Evolutionary conservation across 2,797 vertebrate species (phyloP).

Genomic region (Coregonus sp.): DNA sequence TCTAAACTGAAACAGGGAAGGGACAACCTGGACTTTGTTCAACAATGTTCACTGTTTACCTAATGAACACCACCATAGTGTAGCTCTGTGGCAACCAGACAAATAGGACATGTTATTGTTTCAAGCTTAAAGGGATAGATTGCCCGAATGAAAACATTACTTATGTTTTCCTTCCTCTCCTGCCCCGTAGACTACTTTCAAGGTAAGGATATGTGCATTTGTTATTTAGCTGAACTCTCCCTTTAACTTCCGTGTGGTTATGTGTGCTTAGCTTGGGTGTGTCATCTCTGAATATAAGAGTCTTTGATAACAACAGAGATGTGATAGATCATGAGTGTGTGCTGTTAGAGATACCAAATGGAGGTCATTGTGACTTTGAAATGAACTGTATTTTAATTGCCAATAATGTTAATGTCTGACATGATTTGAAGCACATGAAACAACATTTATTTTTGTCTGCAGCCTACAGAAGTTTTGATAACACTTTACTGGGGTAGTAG

Average conservation of each 20-base stretch:
- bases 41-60: too few species aligned
- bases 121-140: not conserved
- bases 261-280: not conserved
- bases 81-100: not conserved
- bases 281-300: not conserved
- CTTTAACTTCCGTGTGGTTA: not conserved
- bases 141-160: not conserved
- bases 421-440: too few species aligned
- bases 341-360: not conserved
- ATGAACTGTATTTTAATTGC: too few species aligned
- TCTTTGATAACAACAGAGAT: not conserved
- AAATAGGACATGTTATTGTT: not conserved
- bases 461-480: too few species aligned
- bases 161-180: not conserved
- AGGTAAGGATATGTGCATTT: conserved; percentile 13
- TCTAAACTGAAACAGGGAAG: too few species aligned
- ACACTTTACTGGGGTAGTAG: too few species aligned
- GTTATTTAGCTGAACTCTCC: not conserved
- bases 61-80: not conserved
- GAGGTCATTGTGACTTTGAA: too few species aligned
- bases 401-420: too few species aligned
- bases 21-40: too few species aligned
- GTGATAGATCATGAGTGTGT: not conserved
- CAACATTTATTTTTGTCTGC: too few species aligned
- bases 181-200: conserved; percentile 12